Evolutionary conservation across 2,888 invertebrate species (phyloP).

Genomic region (Taenaris catops): DNA sequence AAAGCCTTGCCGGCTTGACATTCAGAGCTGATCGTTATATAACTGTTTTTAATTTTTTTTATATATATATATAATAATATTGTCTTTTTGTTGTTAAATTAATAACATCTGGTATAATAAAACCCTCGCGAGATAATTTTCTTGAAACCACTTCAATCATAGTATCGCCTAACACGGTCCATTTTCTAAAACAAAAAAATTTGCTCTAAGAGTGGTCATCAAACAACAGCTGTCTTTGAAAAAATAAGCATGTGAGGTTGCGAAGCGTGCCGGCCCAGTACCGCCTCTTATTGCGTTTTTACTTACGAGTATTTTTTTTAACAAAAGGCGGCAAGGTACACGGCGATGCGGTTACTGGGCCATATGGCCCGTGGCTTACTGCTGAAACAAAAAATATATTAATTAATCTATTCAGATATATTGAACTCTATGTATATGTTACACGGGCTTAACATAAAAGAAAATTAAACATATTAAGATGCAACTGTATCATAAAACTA

Average conservation of each 20-base stretch:
- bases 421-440: background rate
- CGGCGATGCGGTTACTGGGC: conserved; percentile 44
- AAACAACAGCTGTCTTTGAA: conserved; percentile 64
- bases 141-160: conserved; percentile 45
- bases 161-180: conserved; percentile 54
- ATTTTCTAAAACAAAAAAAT: conserved; percentile 39
- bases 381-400: conserved; percentile 9
- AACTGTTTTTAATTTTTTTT: background rate
- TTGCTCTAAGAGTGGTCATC: conserved; percentile 67
- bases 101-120: conserved; percentile 34
- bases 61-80: background rate
- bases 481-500: too few relatives aligned
- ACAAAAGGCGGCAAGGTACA: conserved; percentile 34
- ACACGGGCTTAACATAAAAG: too few relatives aligned
- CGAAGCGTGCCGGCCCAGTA: conserved; percentile 64
- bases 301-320: conserved; percentile 50
- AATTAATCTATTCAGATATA: background rate
- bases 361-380: conserved; percentile 37
- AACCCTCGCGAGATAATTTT: conserved; percentile 22
- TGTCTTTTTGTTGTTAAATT: background rate
- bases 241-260: conserved; percentile 47
- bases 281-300: conserved; percentile 51
- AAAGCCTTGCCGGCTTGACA: too few relatives aligned
- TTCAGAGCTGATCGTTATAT: too few relatives aligned
- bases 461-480: too few relatives aligned